These are phyloP conservation scores for Tretioscincus oriximinensis DNA, from an alignment of 2,113 vertebrate species.

Conservation along the genomic window DNA sequence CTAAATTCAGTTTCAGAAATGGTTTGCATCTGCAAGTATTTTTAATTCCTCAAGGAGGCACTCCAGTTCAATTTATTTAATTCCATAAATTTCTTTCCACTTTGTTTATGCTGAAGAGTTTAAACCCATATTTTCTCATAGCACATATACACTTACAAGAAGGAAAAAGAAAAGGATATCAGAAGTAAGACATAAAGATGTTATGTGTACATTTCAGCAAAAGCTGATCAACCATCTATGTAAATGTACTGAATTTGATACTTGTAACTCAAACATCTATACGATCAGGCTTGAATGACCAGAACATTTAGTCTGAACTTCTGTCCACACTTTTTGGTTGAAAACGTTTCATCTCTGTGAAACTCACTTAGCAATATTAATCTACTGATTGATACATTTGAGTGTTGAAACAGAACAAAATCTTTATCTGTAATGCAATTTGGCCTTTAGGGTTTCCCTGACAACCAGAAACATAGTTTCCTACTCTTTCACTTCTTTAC, in stretches of 20 bases:
- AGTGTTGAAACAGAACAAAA: constrained; percentile 19
- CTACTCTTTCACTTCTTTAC: neutral
- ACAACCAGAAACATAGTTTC: constrained; percentile 27
- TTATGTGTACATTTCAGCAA: too few relatives aligned
- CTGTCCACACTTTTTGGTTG: neutral
- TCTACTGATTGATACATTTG: neutral
- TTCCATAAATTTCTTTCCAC: too few relatives aligned
- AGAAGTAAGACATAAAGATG: too few relatives aligned
- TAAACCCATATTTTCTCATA: too few relatives aligned
- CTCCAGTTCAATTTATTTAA: constrained; percentile 52
- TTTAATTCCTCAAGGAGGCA: constrained; percentile 57
- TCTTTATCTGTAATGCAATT: constrained; percentile 8
- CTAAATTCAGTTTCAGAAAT: neutral
- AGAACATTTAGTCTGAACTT: constrained; percentile 1
- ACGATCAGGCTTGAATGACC: neutral
- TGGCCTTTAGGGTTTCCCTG: constrained; percentile 30
- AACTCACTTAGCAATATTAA: constrained; percentile 3
- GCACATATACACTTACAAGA: neutral
- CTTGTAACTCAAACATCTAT: too few relatives aligned
- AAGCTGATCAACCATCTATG: too few relatives aligned
- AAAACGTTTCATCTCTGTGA: neutral
- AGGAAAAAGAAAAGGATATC: neutral
- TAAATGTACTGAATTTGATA: too few relatives aligned
- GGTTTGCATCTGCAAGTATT: constrained; percentile 23
- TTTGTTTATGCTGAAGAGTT: neutral